Evolutionary conservation across 1,140 invertebrate genomes (phyloP).

Genomic region (Drosophila melanogaster): DNA sequence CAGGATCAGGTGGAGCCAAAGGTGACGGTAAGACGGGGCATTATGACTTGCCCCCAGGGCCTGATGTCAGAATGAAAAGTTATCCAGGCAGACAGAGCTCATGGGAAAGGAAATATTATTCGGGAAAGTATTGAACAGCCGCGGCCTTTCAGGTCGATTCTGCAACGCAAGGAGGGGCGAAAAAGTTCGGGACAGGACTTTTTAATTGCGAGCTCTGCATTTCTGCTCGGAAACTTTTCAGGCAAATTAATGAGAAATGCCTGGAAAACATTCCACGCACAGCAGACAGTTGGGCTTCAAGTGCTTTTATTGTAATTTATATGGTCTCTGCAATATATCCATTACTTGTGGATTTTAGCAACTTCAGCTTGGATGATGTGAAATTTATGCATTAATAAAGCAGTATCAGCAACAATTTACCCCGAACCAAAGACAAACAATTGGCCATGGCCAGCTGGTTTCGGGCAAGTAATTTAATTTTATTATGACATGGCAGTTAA

Average conservation of each 20-base stretch:
- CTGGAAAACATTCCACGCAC: conserved; percentile 24
- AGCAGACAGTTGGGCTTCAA: conserved; percentile 14
- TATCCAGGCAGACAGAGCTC: conserved; percentile 17
- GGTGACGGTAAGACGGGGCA: conserved; percentile 26
- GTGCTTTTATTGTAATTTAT: background rate
- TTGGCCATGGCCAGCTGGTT: conserved; percentile 24
- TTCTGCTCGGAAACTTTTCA: conserved; percentile 22
- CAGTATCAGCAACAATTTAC: conserved; percentile 21
- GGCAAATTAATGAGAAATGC: conserved; percentile 38
- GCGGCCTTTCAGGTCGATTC: background rate
- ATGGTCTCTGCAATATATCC: background rate
- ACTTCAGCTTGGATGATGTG: background rate
- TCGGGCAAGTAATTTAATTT: conserved; percentile 61
- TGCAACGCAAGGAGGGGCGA: background rate
- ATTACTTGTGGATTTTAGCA: conserved; percentile 2
- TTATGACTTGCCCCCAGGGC: conserved; percentile 32
- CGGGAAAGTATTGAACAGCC: conserved; percentile 40
- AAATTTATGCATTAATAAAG: conserved; percentile 32
- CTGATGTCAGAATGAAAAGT: conserved; percentile 52
- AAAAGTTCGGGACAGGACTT: conserved; percentile 25
- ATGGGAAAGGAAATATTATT: conserved; percentile 24
- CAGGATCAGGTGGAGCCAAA: conserved; percentile 16
- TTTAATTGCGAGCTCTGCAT: conserved; percentile 40
- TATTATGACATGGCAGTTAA: conserved; percentile 72
- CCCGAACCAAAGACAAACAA: conserved; percentile 26